Evolutionary conservation across 2,888 invertebrate genomes (phyloP).

Genomic region (Mimas tiliae): DNA sequence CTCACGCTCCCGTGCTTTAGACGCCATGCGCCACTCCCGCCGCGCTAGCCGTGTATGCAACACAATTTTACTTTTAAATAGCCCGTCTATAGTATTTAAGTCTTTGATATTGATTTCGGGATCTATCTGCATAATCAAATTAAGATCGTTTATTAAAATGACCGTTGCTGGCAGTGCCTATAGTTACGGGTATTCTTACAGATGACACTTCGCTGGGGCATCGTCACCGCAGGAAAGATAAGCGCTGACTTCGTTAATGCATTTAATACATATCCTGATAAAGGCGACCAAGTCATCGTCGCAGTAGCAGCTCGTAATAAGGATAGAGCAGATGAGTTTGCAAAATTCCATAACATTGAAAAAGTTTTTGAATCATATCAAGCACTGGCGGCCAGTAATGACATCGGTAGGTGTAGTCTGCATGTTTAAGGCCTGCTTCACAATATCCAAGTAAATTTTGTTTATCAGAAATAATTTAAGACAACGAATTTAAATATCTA

Average conservation of each 20-base stretch:
- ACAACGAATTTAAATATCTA: too few relatives aligned
- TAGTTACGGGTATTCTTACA: slow-evolving; percentile 38
- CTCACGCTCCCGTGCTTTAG: too few relatives aligned
- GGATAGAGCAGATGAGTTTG: slow-evolving; percentile 89
- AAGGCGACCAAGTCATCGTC: slow-evolving; percentile 87
- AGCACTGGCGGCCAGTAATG: slow-evolving; percentile 87
- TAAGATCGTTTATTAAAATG: too few relatives aligned
- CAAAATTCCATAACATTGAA: slow-evolving; percentile 87
- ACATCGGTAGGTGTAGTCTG: slow-evolving; percentile 86
- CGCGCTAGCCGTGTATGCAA: too few relatives aligned
- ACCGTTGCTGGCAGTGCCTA: too few relatives aligned
- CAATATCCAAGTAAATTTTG: background rate
- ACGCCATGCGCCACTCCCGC: too few relatives aligned
- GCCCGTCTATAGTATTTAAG: too few relatives aligned
- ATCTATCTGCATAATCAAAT: too few relatives aligned
- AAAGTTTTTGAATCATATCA: slow-evolving; percentile 90
- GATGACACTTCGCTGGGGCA: slow-evolving; percentile 91
- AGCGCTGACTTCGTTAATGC: slow-evolving; percentile 92
- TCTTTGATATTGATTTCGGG: too few relatives aligned
- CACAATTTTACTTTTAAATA: too few relatives aligned
- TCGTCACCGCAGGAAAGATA: slow-evolving; percentile 92
- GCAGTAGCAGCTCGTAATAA: slow-evolving; percentile 91
- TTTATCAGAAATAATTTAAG: too few relatives aligned
- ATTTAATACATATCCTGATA: slow-evolving; percentile 85
- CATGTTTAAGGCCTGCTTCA: background rate